Evolutionary conservation across 2,888 invertebrate genomes (phyloP).

Genomic region (Diaperis boleti): DNA sequence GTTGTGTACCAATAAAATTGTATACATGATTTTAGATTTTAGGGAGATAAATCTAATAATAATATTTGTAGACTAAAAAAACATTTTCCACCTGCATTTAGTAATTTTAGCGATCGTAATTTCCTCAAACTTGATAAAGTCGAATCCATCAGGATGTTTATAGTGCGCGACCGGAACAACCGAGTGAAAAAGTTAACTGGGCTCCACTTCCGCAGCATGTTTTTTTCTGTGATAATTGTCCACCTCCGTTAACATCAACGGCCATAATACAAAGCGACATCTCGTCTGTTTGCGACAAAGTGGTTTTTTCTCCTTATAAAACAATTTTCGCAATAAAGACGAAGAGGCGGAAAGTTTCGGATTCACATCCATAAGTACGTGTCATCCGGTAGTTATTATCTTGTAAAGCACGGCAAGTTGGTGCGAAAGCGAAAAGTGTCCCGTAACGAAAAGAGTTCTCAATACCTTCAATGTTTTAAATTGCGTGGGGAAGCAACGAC

Average conservation of each 20-base stretch:
- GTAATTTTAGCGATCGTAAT: constrained; percentile 8
- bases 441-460: constrained; percentile 30
- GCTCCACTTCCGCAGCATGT: constrained; percentile 38
- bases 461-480: constrained; percentile 37
- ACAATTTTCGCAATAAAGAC: constrained; percentile 11
- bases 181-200: constrained; percentile 39
- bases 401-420: background rate
- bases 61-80: no score
- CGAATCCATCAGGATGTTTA: constrained; percentile 32
- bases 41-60: no score
- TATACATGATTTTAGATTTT: no score
- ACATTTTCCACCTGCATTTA: background rate
- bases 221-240: constrained; percentile 37
- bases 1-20: no score
- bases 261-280: constrained; percentile 10
- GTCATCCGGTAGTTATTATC: background rate
- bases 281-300: constrained; percentile 7
- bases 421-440: background rate
- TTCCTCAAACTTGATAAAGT: constrained; percentile 8
- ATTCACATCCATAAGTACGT: background rate
- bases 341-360: background rate
- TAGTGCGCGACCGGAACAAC: constrained; percentile 39
- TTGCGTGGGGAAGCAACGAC: constrained; percentile 23
- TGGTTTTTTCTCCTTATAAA: constrained; percentile 15
- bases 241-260: constrained; percentile 34